A percentile compares a stretch with the other conserved stretches of the same genome.
phyloP scores from a whole-genome alignment of 2,797 vertebrate species.

The Melanotaenia nigrans region DNA sequence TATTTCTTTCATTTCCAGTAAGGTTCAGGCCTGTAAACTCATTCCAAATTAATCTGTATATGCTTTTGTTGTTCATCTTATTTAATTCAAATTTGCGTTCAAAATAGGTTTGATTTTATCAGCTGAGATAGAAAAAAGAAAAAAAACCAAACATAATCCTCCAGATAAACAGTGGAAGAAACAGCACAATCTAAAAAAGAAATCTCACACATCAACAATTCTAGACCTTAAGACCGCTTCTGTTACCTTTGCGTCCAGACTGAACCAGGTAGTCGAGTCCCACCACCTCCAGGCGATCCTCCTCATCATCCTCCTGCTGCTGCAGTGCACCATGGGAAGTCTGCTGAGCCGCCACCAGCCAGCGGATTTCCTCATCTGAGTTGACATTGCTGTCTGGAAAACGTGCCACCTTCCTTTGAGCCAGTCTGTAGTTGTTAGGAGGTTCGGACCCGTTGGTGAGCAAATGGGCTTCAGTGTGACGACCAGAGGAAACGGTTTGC shows the following conservation, averaged over 20 bases:
- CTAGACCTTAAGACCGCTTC: too few species aligned
- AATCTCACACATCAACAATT: too few species aligned
- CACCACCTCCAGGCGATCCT: constrained; percentile 86
- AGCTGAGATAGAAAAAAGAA: too few species aligned
- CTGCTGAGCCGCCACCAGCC: constrained; percentile 60
- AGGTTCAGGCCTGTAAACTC: too few species aligned
- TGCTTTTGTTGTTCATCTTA: too few species aligned
- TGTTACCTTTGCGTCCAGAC: constrained; percentile 49
- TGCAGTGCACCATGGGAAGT: constrained; percentile 18
- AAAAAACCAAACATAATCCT: too few species aligned
- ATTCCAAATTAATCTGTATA: too few species aligned
- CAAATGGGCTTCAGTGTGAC: background rate
- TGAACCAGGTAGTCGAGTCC: constrained; percentile 82
- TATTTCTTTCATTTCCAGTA: too few species aligned
- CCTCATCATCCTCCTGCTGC: constrained; percentile 50
- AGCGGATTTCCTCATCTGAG: constrained; percentile 86
- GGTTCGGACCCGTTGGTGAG: constrained; percentile 29
- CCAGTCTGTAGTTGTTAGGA: background rate
- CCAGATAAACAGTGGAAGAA: too few species aligned
- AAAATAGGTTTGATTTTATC: too few species aligned
- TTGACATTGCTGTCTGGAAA: constrained; percentile 76
- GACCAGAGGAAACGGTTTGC: background rate
- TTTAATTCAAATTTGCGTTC: too few species aligned
- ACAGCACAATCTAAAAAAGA: too few species aligned
- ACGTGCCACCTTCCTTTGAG: background rate